These are phyloP conservation scores for Diacarnus erythraeanus DNA, from an alignment of 37 sponge, comb jelly and placozoan genomes.

Conservation along the genomic window DNA sequence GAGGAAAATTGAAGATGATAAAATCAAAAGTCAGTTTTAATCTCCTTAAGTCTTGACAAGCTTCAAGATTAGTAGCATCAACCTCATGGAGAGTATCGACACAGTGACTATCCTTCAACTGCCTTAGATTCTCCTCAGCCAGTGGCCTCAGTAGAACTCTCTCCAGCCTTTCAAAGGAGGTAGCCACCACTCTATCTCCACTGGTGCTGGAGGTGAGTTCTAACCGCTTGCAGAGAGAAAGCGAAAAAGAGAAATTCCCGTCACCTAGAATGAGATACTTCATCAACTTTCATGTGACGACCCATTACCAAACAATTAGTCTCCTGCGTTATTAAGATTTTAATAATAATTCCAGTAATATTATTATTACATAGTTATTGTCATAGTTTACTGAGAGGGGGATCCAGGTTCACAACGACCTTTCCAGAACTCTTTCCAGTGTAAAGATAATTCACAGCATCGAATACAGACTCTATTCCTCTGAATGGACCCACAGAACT, in stretches of 20 bases:
- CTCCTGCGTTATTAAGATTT: background rate
- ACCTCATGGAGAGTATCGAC: constrained; percentile 33
- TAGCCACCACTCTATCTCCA: constrained; percentile 23
- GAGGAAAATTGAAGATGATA: constrained; percentile 87
- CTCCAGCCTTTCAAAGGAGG: constrained; percentile 34
- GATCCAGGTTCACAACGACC: constrained; percentile 62
- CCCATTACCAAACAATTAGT: background rate
- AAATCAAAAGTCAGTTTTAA: constrained; percentile 9
- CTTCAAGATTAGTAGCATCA: constrained; percentile 67
- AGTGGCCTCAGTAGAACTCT: background rate
- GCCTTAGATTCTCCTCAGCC: constrained; percentile 15
- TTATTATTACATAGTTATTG: background rate
- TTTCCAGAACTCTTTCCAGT: constrained; percentile 61
- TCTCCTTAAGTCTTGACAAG: constrained; percentile 10
- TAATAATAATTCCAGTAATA: background rate
- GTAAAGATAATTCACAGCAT: constrained; percentile 80
- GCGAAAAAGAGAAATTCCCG: constrained; percentile 84
- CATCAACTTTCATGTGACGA: background rate
- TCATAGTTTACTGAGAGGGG: background rate
- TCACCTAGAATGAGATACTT: constrained; percentile 68
- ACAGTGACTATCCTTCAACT: constrained; percentile 3
- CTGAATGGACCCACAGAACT: constrained; percentile 19
- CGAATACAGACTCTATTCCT: constrained; percentile 61
- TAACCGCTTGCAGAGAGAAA: constrained; percentile 1
- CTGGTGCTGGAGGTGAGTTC: background rate